Conservation (phyloP, 1,140 invertebrate species). For the Bombyx mandarina region DNA sequence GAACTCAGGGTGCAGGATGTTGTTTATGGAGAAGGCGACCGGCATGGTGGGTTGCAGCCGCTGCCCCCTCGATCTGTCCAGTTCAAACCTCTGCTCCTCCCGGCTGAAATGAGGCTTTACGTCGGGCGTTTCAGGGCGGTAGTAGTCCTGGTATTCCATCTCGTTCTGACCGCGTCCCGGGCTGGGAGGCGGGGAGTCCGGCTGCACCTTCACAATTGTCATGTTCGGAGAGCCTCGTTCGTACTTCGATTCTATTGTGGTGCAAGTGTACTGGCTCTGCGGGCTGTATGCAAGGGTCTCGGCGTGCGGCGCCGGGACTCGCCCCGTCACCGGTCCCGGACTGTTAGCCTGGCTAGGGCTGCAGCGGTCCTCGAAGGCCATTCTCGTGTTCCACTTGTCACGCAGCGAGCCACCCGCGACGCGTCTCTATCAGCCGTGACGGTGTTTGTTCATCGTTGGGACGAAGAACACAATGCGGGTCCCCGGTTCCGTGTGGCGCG, state of each 20-base stretch:
- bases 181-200: slow-evolving; percentile 49
- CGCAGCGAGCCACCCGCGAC: neutral
- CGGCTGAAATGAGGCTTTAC: slow-evolving; percentile 42
- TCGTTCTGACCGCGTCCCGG: slow-evolving; percentile 31
- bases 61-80: slow-evolving; percentile 27
- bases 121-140: slow-evolving; percentile 50
- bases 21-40: slow-evolving; percentile 58
- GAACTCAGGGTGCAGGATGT: slow-evolving; percentile 65
- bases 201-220: slow-evolving; percentile 51
- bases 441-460: neutral
- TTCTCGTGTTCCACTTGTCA: slow-evolving; percentile 21
- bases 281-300: slow-evolving; percentile 26
- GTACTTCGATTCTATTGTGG: slow-evolving; percentile 49
- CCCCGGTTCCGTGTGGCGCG: neutral
- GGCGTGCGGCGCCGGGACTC: slow-evolving; percentile 49
- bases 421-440: neutral
- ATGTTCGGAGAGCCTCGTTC: slow-evolving; percentile 34
- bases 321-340: slow-evolving; percentile 50
- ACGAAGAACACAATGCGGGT: neutral
- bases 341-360: slow-evolving; percentile 74
- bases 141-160: slow-evolving; percentile 50
- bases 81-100: slow-evolving; percentile 31
- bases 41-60: slow-evolving; percentile 31
- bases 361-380: slow-evolving; percentile 75
- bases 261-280: slow-evolving; percentile 56